Evolutionary conservation across 2,888 invertebrate genomes (phyloP).

Genomic region (Noctua janthina): DNA sequence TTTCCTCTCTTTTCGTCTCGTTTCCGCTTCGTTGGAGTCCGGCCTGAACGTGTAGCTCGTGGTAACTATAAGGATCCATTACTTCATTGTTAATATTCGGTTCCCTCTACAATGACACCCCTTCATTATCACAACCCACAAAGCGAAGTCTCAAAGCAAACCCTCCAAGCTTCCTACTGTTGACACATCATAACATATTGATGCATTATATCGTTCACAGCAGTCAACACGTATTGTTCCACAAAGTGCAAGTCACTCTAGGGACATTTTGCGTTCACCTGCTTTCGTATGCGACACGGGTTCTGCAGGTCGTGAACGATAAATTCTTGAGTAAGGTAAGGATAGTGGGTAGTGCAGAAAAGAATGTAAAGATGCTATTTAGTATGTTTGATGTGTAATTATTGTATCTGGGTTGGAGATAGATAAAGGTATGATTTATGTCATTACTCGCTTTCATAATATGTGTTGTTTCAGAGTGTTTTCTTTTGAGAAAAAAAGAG

Average conservation of each 20-base stretch:
- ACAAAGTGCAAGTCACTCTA: conserved; percentile 56
- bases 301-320: conserved; percentile 37
- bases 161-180: background rate
- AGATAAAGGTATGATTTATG: background rate
- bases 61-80: background rate
- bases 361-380: background rate
- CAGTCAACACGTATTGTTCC: conserved; percentile 40
- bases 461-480: background rate
- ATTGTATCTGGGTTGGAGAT: background rate
- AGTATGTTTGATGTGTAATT: conserved; percentile 5
- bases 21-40: background rate
- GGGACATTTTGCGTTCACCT: conserved; percentile 57
- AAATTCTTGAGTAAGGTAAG: conserved; percentile 45
- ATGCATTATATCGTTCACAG: conserved; percentile 31
- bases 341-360: background rate
- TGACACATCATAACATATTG: conserved; percentile 35
- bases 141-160: conserved; percentile 25
- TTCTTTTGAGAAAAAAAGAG: background rate
- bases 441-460: background rate
- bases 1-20: background rate
- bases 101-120: background rate
- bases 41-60: background rate
- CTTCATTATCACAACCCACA: background rate
- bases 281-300: conserved; percentile 36
- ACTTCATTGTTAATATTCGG: conserved; percentile 6